Evolutionary conservation across 2,113 vertebrate species (phyloP).

Genomic region (Alaudala cheleensis): DNA sequence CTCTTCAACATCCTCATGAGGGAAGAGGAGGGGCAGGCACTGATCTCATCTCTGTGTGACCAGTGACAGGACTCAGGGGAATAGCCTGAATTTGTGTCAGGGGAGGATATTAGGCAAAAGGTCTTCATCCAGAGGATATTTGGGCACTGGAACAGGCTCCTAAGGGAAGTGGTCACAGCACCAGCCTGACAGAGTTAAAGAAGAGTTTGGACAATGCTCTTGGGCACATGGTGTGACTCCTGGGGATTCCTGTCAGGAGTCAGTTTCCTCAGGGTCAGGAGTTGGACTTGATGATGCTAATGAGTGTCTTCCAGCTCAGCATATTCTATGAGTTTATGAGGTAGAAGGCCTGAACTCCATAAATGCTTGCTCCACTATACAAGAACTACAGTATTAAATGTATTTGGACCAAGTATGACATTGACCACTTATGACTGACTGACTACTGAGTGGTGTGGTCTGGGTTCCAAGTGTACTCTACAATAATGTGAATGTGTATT

Average conservation of each 20-base stretch:
- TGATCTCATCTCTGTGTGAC: neutral
- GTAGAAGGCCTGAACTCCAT: neutral
- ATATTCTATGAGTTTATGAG: neutral
- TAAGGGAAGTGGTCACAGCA: rapidly evolving
- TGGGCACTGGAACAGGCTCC: neutral
- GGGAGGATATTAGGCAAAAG: neutral
- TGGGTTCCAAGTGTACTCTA: neutral
- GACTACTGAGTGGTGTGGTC: neutral
- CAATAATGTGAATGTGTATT: neutral
- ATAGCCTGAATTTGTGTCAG: neutral
- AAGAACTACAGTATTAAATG: neutral
- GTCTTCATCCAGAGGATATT: rapidly evolving
- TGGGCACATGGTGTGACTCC: rapidly evolving
- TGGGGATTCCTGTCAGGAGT: neutral
- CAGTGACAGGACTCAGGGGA: neutral
- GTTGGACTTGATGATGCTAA: neutral
- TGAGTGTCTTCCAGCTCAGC: neutral
- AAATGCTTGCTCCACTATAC: neutral
- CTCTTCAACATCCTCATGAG: neutral
- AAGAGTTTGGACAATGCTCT: neutral
- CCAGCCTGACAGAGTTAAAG: neutral
- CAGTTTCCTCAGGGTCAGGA: neutral
- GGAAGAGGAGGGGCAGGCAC: neutral
- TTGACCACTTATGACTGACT: neutral
- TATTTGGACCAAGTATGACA: neutral